phyloP scores from a whole-genome alignment of 2,113 vertebrate species.

The Cochlearius cochlearius region DNA sequence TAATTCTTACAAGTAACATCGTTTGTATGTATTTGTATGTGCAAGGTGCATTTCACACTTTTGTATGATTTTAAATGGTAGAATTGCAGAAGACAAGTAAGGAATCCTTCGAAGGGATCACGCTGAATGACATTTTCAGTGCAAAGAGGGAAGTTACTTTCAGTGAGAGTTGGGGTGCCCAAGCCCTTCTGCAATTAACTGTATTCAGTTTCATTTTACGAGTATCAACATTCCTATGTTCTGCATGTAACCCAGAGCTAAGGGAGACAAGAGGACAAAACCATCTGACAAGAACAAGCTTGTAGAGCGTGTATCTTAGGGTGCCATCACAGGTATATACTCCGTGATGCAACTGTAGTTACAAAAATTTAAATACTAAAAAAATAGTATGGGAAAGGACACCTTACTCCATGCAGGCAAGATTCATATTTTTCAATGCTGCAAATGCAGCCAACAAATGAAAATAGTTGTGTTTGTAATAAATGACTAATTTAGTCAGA shows the following conservation, averaged over 20 bases:
- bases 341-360: background rate
- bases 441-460: background rate
- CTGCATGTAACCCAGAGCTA: background rate
- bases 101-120: background rate
- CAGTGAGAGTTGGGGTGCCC: background rate
- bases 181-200: background rate
- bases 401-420: background rate
- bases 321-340: background rate
- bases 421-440: background rate
- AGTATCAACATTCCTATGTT: background rate
- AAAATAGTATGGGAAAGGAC: background rate
- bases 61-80: background rate
- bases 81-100: background rate
- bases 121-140: background rate
- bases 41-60: background rate
- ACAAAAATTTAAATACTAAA: background rate
- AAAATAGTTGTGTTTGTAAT: background rate
- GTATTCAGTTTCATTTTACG: background rate
- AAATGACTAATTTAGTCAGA: background rate
- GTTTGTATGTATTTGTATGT: background rate
- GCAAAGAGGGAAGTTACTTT: background rate
- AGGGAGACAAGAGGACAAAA: background rate
- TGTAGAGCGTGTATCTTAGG: background rate
- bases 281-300: background rate
- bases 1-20: background rate